Base-by-base conservation (phyloP, 2,888 invertebrate species). In the Deilephila porcellus region DNA sequence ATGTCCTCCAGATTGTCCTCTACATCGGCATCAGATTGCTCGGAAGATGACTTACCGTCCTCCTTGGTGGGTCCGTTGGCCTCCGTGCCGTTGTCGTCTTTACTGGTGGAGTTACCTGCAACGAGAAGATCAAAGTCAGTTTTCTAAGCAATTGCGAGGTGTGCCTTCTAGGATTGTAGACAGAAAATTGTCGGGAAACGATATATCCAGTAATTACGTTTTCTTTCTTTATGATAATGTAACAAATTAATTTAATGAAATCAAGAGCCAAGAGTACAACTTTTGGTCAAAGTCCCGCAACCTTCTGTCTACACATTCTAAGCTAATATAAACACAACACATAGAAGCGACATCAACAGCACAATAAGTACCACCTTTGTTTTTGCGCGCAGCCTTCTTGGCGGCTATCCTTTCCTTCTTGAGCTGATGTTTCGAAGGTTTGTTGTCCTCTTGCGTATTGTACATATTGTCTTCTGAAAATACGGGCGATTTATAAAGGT, bases 21-120 rank as follows among this genome's bases (percentile, higher is more conserved):
- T 0, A 97, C 95, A 84, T 98, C 98, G 0, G 97, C 97, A 85
- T 97, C 97, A 1, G 97, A 97, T 83, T 97, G 96, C 78, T 96
- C 96, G n/a, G 95, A 95, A 25, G 96, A 96, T 0, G 96, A 96
- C 85, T 95, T 95, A 78, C 93, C 93, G 53, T 95, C 95, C 67
- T 91, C 92, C 76, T 91, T 91, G 73, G 88, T 81, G 53, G 90
- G 81, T 70, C 91, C 91, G 77, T 91, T 92, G 4, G 88, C 82
- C 4, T 92, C 90, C 0, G 82, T 83, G 3, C 79, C 59, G 20
- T 91, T 91, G 29, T 91, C 92, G 5, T 93, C 92, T 79, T 90
- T 92, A 60, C 86, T 85, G 3, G 89, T 87, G 0, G 90, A 88
- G 78, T 90, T 91, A 87, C 93, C 94, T 94, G 90, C 1, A 87